Percentiles rank a stretch among this genome's conserved stretches.
Evolutionary conservation across 2,888 invertebrate genomes (phyloP).

Genomic region (Siphonodentalium dalli): DNA sequence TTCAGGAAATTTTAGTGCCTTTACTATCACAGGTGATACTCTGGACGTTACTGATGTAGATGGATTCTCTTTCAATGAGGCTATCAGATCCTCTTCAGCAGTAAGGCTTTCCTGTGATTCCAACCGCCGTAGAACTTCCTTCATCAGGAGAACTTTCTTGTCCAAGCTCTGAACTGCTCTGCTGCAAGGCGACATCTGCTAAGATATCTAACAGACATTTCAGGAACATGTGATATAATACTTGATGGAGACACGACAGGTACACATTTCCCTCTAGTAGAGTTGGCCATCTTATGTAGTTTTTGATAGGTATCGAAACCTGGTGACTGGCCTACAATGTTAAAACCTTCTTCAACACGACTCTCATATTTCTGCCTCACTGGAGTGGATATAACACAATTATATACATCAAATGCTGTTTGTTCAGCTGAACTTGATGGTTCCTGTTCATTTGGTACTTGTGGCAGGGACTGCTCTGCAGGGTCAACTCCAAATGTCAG

Average conservation of each 20-base stretch:
- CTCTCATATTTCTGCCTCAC: constrained; percentile 7
- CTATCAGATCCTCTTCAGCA: no score
- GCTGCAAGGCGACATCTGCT: no score
- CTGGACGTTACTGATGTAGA: background rate
- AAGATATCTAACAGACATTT: no score
- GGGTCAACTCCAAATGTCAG: background rate
- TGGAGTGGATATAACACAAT: constrained; percentile 10
- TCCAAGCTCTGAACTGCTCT: no score
- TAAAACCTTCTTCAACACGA: constrained; percentile 9
- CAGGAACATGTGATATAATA: no score
- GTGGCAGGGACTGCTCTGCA: background rate
- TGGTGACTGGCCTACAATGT: constrained; percentile 12
- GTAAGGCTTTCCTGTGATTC: no score
- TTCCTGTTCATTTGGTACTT: no score
- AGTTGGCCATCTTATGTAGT: background rate
- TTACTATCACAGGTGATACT: background rate
- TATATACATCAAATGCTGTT: constrained; percentile 7
- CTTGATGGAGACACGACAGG: no score
- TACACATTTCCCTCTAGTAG: no score
- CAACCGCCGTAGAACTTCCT: no score
- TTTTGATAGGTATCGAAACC: constrained; percentile 12
- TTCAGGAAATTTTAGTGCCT: background rate
- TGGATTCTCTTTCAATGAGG: no score
- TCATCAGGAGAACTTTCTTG: no score
- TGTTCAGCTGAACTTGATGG: background rate